Conservation (phyloP, 1,140 invertebrate species). For the Papilio glaucus region DNA sequence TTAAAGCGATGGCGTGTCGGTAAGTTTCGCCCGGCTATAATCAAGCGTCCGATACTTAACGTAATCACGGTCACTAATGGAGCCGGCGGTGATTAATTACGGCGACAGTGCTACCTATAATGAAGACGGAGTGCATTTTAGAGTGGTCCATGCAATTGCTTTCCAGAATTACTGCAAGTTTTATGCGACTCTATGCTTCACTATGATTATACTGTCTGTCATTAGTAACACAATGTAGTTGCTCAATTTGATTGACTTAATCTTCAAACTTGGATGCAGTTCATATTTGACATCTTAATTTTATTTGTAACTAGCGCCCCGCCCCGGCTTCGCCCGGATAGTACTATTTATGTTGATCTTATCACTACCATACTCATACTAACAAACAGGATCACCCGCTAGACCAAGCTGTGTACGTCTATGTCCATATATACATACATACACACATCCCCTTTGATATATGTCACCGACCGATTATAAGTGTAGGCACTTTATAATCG, state of each 20-base stretch:
- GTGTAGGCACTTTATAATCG: too few species aligned
- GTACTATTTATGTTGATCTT: too few species aligned
- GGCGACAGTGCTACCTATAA: conserved; percentile 27
- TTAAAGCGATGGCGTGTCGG: conserved; percentile 21
- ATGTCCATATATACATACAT: too few species aligned
- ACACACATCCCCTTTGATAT: too few species aligned
- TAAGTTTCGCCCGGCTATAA: conserved; percentile 25
- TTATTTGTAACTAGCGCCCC: too few species aligned
- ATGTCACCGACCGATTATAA: too few species aligned
- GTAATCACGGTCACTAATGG: conserved; percentile 35
- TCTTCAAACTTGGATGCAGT: too few species aligned
- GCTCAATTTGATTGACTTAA: not conserved
- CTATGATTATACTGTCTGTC: not conserved
- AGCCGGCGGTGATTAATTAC: conserved; percentile 28
- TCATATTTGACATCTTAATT: too few species aligned
- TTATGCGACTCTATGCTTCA: not conserved
- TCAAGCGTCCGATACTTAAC: conserved; percentile 28
- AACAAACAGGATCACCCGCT: too few species aligned
- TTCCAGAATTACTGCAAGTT: conserved; percentile 1
- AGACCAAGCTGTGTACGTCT: too few species aligned
- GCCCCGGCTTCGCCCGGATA: too few species aligned
- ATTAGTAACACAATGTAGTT: not conserved
- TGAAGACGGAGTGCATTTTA: conserved; percentile 32
- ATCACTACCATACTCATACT: too few species aligned
- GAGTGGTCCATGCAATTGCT: conserved; percentile 29